Evolutionary conservation across 2,797 vertebrate species (phyloP).

Genomic region (Leptoclinus maculatus): DNA sequence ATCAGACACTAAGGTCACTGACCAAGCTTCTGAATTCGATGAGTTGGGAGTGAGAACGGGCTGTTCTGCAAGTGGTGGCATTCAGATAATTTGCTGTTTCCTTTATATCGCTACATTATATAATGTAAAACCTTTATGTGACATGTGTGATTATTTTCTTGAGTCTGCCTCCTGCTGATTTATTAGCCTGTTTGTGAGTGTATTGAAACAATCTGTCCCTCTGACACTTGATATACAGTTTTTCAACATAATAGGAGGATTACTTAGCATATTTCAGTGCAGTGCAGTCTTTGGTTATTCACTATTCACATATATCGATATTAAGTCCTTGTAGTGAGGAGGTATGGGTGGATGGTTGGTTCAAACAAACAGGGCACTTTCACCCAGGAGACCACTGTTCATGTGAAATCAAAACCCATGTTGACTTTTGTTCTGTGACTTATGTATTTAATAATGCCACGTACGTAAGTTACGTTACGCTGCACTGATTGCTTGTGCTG

Average conservation of each 20-base stretch:
- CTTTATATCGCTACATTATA: not conserved
- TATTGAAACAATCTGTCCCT: not conserved
- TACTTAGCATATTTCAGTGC: not conserved
- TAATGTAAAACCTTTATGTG: not conserved
- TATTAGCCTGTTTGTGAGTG: not conserved
- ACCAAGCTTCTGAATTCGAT: not conserved
- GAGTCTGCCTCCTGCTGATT: not conserved
- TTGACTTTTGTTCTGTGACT: not conserved
- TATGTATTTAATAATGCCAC: not conserved
- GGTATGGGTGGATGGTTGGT: not conserved
- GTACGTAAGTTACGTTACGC: too few relatives aligned
- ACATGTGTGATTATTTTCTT: not conserved
- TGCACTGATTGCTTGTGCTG: not conserved
- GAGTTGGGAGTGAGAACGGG: not conserved
- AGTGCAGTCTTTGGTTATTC: not conserved
- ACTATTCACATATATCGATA: not conserved
- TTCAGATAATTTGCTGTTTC: not conserved
- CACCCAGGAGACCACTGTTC: not conserved
- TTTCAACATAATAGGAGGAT: not conserved
- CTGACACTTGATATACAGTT: not conserved
- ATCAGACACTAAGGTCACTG: too few relatives aligned
- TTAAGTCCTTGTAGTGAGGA: not conserved
- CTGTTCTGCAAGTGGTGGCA: not conserved
- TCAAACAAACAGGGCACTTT: not conserved
- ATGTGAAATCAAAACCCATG: not conserved